These are phyloP conservation scores for Eubucco bourcierii DNA, from an alignment of 2,113 vertebrate genomes.

Conservation along the genomic window DNA sequence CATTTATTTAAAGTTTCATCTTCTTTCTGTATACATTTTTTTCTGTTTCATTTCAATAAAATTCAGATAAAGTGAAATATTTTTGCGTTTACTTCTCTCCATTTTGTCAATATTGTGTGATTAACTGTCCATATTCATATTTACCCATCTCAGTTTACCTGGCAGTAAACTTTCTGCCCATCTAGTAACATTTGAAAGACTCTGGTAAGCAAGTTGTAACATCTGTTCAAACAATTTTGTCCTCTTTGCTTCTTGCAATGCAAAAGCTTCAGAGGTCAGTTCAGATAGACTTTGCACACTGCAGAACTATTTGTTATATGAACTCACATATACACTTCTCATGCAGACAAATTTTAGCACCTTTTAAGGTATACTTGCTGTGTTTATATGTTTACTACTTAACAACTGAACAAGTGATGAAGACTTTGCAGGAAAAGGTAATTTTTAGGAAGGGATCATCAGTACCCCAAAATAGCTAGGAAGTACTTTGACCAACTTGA, in stretches of 20 bases:
- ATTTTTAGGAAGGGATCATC: background rate
- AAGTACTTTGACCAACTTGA: background rate
- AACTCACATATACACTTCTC: background rate
- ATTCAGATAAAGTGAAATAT: background rate
- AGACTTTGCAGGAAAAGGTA: background rate
- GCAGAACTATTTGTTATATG: background rate
- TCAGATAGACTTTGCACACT: constrained; percentile 1
- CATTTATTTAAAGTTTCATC: background rate
- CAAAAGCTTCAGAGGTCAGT: constrained; percentile 31
- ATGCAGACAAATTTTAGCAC: background rate
- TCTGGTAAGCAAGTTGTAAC: background rate
- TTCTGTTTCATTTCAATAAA: background rate
- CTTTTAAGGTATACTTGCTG: background rate
- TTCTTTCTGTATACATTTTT: background rate
- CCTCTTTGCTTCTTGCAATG: constrained; percentile 6
- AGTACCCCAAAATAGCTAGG: background rate
- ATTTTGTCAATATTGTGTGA: background rate
- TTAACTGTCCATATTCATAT: background rate
- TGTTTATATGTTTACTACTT: background rate
- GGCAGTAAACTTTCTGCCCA: background rate
- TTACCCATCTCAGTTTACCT: background rate
- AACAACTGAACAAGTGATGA: background rate
- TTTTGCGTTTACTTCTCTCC: background rate
- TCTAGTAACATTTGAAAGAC: background rate
- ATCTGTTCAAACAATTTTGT: constrained; percentile 11